A percentile compares a stretch with the other conserved stretches of the same genome.
Evolutionary conservation across 2,113 vertebrate genomes (phyloP).

Genomic region (Oreotrochilus melanogaster): DNA sequence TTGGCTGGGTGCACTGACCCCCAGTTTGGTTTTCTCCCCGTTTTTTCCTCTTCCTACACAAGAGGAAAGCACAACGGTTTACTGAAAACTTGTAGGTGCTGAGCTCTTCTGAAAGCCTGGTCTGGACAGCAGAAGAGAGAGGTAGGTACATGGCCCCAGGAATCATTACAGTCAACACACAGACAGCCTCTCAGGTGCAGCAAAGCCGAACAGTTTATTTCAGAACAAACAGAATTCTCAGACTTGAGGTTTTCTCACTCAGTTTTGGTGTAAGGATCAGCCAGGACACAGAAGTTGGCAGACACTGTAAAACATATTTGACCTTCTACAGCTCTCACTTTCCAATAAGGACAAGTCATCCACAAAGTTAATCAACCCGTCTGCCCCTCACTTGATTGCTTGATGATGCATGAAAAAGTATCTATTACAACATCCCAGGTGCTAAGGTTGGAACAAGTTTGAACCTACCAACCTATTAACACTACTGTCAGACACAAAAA

Average conservation of each 20-base stretch:
- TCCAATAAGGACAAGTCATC: neutral
- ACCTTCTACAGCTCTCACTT: neutral
- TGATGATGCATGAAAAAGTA: neutral
- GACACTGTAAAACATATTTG: neutral
- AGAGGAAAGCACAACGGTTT: neutral
- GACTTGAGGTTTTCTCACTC: neutral
- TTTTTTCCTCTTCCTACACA: no score
- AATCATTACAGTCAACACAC: neutral
- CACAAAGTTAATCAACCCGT: neutral
- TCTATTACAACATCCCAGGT: neutral
- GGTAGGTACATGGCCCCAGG: neutral
- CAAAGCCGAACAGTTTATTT: neutral
- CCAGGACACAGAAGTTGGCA: neutral
- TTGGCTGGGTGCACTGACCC: neutral
- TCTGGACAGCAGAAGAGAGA: neutral
- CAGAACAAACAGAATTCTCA: neutral
- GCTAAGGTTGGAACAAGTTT: neutral
- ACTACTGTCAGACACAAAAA: neutral
- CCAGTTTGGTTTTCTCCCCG: neutral
- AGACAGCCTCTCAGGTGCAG: neutral
- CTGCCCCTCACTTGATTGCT: neutral
- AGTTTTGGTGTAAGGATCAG: neutral
- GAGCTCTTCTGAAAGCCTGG: neutral
- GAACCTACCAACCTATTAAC: neutral
- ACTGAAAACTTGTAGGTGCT: neutral